Conservation (phyloP, 2,113 vertebrate species). For the Propithecus coquereli region DNA sequence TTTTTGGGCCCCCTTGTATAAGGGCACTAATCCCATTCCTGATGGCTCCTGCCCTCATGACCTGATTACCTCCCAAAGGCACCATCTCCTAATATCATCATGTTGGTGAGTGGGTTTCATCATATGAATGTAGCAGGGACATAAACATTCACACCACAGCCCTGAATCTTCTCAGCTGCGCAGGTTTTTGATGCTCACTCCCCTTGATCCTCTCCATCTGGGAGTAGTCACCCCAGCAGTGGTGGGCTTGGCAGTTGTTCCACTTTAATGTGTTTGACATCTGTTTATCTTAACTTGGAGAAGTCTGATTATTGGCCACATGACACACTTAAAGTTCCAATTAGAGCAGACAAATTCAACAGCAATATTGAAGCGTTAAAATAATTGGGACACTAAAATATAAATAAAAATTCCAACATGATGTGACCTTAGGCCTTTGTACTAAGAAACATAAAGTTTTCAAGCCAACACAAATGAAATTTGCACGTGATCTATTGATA, state of each 20-base stretch:
- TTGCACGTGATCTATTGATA: neutral
- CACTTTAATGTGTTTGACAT: neutral
- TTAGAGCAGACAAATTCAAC: conserved; percentile 26
- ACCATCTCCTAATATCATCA: neutral
- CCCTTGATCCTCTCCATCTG: neutral
- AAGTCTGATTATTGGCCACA: neutral
- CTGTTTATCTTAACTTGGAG: neutral
- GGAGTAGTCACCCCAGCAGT: neutral
- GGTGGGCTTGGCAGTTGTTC: neutral
- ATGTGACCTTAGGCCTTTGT: neutral
- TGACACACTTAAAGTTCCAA: neutral
- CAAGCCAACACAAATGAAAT: neutral
- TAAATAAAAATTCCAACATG: neutral
- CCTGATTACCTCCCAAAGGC: neutral
- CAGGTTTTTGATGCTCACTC: neutral
- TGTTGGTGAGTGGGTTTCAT: neutral
- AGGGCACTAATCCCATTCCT: neutral
- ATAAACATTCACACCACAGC: neutral
- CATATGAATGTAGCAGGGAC: neutral
- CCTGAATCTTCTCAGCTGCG: neutral
- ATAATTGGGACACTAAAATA: neutral
- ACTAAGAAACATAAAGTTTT: neutral
- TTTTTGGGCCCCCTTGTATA: neutral
- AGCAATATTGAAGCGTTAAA: conserved; percentile 9
- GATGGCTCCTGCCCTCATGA: neutral